Evolutionary conservation across 2,797 vertebrate genomes (phyloP).

Genomic region (Crocidura indochinensis): DNA sequence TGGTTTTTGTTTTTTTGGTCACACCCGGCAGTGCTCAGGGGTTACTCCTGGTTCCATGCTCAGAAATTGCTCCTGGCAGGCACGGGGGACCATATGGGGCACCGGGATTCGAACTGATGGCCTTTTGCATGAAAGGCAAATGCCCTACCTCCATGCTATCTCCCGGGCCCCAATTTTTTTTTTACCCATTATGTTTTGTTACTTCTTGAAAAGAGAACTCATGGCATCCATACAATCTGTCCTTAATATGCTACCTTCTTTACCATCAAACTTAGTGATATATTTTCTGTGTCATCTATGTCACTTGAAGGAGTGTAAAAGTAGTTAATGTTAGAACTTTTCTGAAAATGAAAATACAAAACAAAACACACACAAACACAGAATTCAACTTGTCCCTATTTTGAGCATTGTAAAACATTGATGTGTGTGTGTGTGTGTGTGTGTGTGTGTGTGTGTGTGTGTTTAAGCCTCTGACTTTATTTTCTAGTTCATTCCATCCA

Average conservation of each 20-base stretch:
- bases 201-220: neutral
- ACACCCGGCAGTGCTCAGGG: too few relatives aligned
- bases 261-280: neutral
- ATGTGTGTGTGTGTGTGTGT: too few relatives aligned
- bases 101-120: too few relatives aligned
- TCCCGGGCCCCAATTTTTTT: too few relatives aligned
- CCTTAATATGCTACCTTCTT: neutral
- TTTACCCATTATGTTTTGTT: neutral
- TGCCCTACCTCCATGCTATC: too few relatives aligned
- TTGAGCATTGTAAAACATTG: too few relatives aligned
- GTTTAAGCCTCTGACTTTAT: neutral
- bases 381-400: neutral
- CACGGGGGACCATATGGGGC: too few relatives aligned
- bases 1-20: too few relatives aligned
- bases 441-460: neutral
- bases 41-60: too few relatives aligned
- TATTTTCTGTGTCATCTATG: neutral
- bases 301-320: neutral
- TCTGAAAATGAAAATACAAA: constrained; percentile 22
- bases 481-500: neutral
- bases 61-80: too few relatives aligned
- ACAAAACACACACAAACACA: neutral
- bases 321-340: constrained; percentile 48
- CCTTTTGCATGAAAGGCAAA: too few relatives aligned
- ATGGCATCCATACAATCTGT: neutral